Base-by-base conservation (phyloP, 2,797 vertebrate species). In the Scleropages formosus region DNA sequence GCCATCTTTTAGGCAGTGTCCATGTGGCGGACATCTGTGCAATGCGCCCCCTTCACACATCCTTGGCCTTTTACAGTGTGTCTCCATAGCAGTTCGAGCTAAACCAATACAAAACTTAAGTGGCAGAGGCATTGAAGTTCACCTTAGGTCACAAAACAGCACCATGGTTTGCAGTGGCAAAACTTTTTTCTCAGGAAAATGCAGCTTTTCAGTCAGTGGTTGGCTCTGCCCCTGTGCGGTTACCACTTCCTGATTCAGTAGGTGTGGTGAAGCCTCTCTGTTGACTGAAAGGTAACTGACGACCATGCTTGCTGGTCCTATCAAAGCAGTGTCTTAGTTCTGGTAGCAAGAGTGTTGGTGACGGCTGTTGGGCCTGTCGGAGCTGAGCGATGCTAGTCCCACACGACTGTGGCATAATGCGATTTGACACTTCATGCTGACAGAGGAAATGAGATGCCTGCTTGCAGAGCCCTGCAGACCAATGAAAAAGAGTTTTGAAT, bases 371-470 rank as follows among this genome's bases (percentile, higher is more conserved):
- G 6, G 12, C 18, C n/a, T n/a, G 12, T 13, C 12, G n/a, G 12
- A 58, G 10, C 20, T 20, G 9, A 10, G 24, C 7, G 61, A 15
- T 47, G 8, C 15, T 3, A 26, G 49, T 3, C 63, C 0, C 51
- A 18, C 4, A 11, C 1, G 6, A 70, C 68, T 6, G 15, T 27
- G 4, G 39, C 4, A 31, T 22, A 22, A 31, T 63, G 58, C 18
- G 56, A 63, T 68, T 74, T 70, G 26, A 70, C 22, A 49, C 39
- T 46, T 16, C 58, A 72, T 53, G 10, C n/a, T 58, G 27, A 15
- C 13, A 18, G 20, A 46, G 56, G 31, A 70, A 60, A 69, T 53
- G 8, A 59, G 74, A 16, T 67, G 31, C 46, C 15, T 16, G 2
- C 10, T 68, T 15, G 22, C 15, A n/a, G 12, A n/a, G 59, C 27